These are phyloP conservation scores for Drosophila mimetica DNA, from an alignment of 2,888 invertebrate genomes.

Conservation along the genomic window DNA sequence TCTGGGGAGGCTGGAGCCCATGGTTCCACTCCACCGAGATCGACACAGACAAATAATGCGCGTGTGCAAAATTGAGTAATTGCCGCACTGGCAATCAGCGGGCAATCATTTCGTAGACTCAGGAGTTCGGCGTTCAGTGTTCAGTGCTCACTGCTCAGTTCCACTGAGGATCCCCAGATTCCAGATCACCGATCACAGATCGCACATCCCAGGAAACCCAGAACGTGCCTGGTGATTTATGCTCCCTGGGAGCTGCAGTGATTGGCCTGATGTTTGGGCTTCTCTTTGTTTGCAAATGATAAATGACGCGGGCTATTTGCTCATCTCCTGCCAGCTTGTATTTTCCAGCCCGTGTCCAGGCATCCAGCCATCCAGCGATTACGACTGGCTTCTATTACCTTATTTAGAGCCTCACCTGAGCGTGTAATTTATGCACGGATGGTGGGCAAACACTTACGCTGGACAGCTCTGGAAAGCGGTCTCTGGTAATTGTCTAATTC, in stretches of 20 bases:
- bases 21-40: conserved; percentile 35
- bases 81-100: conserved; percentile 79
- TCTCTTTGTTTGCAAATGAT: conserved; percentile 78
- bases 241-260: conserved; percentile 51
- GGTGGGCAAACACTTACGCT: conserved; percentile 44
- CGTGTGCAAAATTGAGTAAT: conserved; percentile 80
- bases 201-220: conserved; percentile 20
- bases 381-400: conserved; percentile 63
- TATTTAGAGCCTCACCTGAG: conserved; percentile 43
- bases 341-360: no score
- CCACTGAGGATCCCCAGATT: conserved; percentile 14
- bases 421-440: conserved; percentile 69
- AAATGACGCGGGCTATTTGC: conserved; percentile 75
- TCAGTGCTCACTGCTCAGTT: no score
- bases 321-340: conserved; percentile 10
- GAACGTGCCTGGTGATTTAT: conserved; percentile 70
- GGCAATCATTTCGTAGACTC: conserved; percentile 73
- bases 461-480: conserved; percentile 40
- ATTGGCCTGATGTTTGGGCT: conserved; percentile 69
- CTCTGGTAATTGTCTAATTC: conserved; percentile 35
- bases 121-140: no score
- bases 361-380: conserved; percentile 50
- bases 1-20: background rate
- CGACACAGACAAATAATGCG: conserved; percentile 79
- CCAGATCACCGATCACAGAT: background rate